Evolutionary conservation across 2,888 invertebrate species (phyloP), one percentile per base, ranked within the genome.

Genomic region (Teinopalpus imperialis): DNA sequence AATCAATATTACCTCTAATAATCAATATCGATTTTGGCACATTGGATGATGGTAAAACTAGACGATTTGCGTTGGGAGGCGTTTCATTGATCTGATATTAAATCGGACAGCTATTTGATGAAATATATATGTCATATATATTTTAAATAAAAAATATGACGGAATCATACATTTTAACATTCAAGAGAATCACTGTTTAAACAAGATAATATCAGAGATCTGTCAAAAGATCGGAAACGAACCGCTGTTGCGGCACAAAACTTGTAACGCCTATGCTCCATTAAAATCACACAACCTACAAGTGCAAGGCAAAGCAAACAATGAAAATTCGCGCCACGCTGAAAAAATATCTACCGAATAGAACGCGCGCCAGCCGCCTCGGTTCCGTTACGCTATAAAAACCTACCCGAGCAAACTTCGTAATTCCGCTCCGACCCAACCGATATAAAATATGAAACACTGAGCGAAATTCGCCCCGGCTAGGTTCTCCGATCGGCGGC

Each of bases 381-480:
- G 63, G 74, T 75, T 77, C 72, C 61, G 65, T 60, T 60, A 55
- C 71, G 75, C 74, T 78, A 80, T 83, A 87, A 86, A 86, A 87
- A 86, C 77, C 77, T 69, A 82, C 73, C 81, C 72, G 71, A 81
- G 79, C 81, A 81, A 81, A 83, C 81, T 86, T 80, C 66, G 86
- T 83, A 86, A 85, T 81, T 79, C 79, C 78, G 76, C 72, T 70
- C 61, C 74, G 74, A 74, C 76, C 80, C 79, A 60, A 74, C 75
- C 81, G 77, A 80, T 86, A 86, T 87, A 86, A 87, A 87, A 87
- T 87, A 86, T 87, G 87, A 87, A 87, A 85, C 82, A 80, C 81
- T 75, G 85, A 73, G 79, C 83, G 62, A 75, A 85, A 78, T 79
- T 80, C 74, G 66, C 74, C 60, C 69, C 64, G 63, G 66, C 54